A percentile compares a stretch with the other conserved stretches of the same genome.
phyloP scores from a whole-genome alignment of 2,888 invertebrate species.

The Taenaris catops region DNA sequence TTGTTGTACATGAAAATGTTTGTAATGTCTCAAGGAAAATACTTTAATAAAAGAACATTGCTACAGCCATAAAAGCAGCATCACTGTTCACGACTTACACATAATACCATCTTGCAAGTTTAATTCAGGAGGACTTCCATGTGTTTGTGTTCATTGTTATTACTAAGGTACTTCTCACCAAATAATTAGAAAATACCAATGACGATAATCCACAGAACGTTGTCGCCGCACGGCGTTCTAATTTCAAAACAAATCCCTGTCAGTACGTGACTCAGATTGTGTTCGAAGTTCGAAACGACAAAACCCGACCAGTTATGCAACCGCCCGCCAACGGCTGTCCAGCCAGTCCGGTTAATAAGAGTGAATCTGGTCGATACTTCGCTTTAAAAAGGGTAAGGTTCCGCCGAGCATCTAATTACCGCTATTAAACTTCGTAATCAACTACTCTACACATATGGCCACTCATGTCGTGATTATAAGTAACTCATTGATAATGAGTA shows the following conservation, averaged over 20 bases:
- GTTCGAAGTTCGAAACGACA: slow-evolving; percentile 53
- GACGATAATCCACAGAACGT: slow-evolving; percentile 66
- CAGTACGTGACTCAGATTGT: slow-evolving; percentile 75
- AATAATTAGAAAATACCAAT: slow-evolving; percentile 62
- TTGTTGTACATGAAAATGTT: no score
- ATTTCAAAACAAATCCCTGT: slow-evolving; percentile 77
- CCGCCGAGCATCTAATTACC: background rate
- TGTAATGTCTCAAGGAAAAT: no score
- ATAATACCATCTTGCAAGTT: slow-evolving; percentile 13
- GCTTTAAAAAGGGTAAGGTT: slow-evolving; percentile 10
- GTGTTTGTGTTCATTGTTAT: background rate
- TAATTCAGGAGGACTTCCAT: background rate
- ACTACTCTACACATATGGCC: no score
- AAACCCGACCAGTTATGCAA: slow-evolving; percentile 58
- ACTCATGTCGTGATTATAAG: no score
- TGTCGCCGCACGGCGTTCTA: slow-evolving; percentile 63
- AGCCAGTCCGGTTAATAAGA: slow-evolving; percentile 52
- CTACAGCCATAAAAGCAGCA: no score
- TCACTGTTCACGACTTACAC: slow-evolving; percentile 22
- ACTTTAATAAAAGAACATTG: no score
- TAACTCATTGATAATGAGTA: no score
- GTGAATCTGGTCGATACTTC: slow-evolving; percentile 49
- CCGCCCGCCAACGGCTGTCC: slow-evolving; percentile 22
- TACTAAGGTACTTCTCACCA: slow-evolving; percentile 11
- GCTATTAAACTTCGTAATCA: no score